Conservation (phyloP, 2,113 vertebrate genomes). For the Prunella fulvescens region DNA sequence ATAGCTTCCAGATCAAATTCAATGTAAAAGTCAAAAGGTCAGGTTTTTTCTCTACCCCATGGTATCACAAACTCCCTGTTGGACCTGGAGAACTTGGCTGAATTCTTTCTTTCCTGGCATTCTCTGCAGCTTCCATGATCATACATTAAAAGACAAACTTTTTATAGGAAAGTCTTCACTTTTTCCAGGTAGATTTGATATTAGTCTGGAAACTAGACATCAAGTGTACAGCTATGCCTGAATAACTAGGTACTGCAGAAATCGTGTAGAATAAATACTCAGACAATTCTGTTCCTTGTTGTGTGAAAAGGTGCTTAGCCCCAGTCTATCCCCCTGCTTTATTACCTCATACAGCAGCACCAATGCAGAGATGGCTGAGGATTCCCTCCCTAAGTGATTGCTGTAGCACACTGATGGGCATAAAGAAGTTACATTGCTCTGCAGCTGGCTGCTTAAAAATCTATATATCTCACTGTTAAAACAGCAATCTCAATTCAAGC, state of each 20-base stretch:
- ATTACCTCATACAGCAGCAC: background rate
- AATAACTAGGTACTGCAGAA: background rate
- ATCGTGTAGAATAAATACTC: background rate
- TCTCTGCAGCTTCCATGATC: background rate
- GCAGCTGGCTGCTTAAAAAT: background rate
- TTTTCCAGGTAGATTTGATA: background rate
- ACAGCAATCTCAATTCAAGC: background rate
- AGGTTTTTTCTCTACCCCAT: background rate
- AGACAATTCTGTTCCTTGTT: background rate
- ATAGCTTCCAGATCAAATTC: conserved; percentile 23
- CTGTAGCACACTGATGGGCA: background rate
- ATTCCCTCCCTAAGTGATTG: background rate
- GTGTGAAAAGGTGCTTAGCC: background rate
- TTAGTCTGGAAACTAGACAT: background rate
- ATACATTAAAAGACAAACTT: background rate
- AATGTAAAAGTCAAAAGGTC: background rate
- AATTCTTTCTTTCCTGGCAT: background rate
- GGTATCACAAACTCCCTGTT: background rate
- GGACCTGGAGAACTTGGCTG: background rate
- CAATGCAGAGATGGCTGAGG: background rate
- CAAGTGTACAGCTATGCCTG: background rate
- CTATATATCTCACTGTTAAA: background rate
- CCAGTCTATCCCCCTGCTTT: background rate
- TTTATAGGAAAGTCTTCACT: background rate
- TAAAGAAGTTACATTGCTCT: background rate